phyloP scores from a whole-genome alignment of 2,113 vertebrate genomes.

The Odocoileus virginianus region DNA sequence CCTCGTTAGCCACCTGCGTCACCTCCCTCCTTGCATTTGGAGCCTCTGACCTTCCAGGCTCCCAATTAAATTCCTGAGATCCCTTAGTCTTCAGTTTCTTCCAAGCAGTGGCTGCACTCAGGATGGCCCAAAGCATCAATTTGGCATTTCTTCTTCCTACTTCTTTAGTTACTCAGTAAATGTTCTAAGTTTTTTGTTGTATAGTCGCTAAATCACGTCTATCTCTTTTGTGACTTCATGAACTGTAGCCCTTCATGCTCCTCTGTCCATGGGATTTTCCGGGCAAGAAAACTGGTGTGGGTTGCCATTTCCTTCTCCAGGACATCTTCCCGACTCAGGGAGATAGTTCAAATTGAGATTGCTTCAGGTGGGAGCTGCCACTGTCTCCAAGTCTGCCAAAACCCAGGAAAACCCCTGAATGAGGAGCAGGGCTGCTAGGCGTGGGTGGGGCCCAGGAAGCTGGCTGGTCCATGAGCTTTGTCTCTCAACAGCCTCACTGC shows the following conservation, averaged over 20 bases:
- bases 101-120: neutral
- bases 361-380: neutral
- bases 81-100: neutral
- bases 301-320: neutral
- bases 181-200: neutral
- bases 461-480: neutral
- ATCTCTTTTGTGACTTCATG: neutral
- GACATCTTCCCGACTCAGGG: neutral
- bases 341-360: neutral
- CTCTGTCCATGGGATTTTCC: neutral
- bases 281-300: neutral
- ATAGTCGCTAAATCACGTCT: neutral
- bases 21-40: neutral
- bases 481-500: neutral
- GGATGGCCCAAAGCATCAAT: neutral
- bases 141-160: neutral
- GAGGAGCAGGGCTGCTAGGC: neutral
- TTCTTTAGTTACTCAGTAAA: neutral
- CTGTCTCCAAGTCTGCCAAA: neutral
- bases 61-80: neutral
- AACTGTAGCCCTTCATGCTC: neutral
- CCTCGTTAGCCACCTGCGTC: accelerated
- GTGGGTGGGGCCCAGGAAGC: neutral
- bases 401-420: neutral
- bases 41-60: neutral